Evolutionary conservation across 2,797 vertebrate genomes (phyloP).

Genomic region (Channallabes apus): DNA sequence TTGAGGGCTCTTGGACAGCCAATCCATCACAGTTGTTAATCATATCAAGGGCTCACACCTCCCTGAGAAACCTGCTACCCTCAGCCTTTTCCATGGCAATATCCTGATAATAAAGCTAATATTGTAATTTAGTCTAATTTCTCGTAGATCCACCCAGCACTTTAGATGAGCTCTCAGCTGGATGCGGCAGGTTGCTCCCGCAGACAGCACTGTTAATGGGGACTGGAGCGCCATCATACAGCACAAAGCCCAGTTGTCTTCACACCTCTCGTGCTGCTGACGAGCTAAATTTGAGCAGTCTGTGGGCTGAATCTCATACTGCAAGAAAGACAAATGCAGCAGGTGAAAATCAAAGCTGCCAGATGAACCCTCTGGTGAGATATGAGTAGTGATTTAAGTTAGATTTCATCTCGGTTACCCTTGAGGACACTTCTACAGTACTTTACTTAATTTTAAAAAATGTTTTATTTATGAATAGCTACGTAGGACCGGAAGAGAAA

Average conservation of each 20-base stretch:
- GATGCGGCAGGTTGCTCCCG: conserved; percentile 5
- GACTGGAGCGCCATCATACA: conserved; percentile 33
- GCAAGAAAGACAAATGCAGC: conserved; percentile 37
- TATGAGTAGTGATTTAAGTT: background rate
- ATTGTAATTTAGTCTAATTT: conserved; percentile 53
- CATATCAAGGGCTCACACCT: conserved; percentile 50
- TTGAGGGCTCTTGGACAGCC: conserved; percentile 50
- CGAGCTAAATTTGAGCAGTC: conserved; percentile 38
- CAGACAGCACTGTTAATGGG: conserved; percentile 45
- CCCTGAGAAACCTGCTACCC: conserved; percentile 46
- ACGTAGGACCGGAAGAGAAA: no score
- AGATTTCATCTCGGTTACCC: background rate
- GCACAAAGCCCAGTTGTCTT: conserved; percentile 43
- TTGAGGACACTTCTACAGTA: background rate
- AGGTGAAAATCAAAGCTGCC: conserved; percentile 28
- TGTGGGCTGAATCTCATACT: conserved; percentile 38
- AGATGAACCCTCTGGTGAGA: background rate
- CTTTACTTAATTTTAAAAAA: no score
- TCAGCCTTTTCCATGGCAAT: conserved; percentile 50
- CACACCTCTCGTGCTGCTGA: conserved; percentile 46
- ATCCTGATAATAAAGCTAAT: conserved; percentile 48
- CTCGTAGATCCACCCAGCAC: conserved; percentile 36
- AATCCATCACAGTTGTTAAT: conserved; percentile 62
- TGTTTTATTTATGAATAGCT: background rate
- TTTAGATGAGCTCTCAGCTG: conserved; percentile 47